A percentile compares a stretch with the other conserved stretches of the same genome.
These are phyloP conservation scores for Misgurnus anguillicaudatus DNA, from an alignment of 2,113 vertebrate genomes.

Conservation along the genomic window DNA sequence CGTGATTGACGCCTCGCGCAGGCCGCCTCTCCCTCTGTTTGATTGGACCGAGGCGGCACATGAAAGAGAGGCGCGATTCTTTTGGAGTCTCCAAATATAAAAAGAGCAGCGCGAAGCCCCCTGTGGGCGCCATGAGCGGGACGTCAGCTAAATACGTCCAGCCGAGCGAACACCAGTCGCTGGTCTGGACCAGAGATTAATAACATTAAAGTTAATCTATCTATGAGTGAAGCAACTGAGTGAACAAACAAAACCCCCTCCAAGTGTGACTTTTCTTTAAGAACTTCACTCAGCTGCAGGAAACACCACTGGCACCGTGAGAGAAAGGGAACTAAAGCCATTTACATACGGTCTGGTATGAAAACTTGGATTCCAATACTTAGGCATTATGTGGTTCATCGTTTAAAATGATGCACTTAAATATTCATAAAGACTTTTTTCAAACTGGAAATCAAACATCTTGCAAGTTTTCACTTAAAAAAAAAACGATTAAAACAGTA, in stretches of 20 bases:
- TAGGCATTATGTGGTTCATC: not conserved
- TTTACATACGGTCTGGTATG: no score
- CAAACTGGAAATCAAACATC: not conserved
- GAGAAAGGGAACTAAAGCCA: no score
- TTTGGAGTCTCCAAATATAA: conserved; percentile 74
- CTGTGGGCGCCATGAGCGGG: conserved; percentile 42
- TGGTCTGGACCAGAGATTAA: conserved; percentile 28
- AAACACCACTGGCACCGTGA: no score
- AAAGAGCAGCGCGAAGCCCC: conserved; percentile 63
- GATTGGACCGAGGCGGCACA: conserved; percentile 83
- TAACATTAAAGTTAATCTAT: no score
- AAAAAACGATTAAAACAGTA: not conserved
- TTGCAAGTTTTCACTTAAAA: not conserved
- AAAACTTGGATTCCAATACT: not conserved
- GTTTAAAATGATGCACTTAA: not conserved
- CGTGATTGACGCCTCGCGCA: conserved; percentile 78
- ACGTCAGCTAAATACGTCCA: conserved; percentile 59
- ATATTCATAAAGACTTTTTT: not conserved
- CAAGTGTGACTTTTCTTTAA: no score
- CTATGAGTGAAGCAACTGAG: no score
- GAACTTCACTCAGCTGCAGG: no score
- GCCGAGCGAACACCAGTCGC: conserved; percentile 50
- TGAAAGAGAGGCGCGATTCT: conserved; percentile 78
- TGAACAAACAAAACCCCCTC: no score
- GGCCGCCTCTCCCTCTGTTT: conserved; percentile 65